phyloP scores from a whole-genome alignment of 2,888 invertebrate genomes.

The Philereme transversata region DNA sequence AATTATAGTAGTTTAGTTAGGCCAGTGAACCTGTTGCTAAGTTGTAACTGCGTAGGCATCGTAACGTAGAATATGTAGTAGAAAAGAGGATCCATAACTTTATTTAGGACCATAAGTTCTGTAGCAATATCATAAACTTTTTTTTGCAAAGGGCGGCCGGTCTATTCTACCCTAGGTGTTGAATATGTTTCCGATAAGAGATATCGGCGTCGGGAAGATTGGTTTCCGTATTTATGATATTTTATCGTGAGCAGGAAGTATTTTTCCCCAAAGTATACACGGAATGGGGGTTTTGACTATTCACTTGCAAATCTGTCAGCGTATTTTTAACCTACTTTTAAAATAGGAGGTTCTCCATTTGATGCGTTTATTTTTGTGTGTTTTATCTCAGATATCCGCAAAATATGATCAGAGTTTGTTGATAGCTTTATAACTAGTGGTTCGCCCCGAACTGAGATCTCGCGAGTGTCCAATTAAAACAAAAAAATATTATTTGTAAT shows the following conservation, averaged over 20 bases:
- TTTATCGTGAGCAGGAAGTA: slow-evolving; percentile 14
- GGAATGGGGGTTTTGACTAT: no score
- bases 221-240: slow-evolving; percentile 11
- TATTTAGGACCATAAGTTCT: background rate
- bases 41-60: slow-evolving; percentile 20
- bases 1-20: background rate
- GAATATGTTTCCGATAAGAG: slow-evolving; percentile 26
- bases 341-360: no score
- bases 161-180: slow-evolving; percentile 13
- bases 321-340: no score
- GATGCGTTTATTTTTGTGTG: no score
- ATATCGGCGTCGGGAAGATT: slow-evolving; percentile 14
- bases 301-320: no score
- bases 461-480: no score
- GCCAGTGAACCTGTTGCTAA: slow-evolving; percentile 13
- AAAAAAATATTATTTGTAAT: no score
- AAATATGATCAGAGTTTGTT: no score
- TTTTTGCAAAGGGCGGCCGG: slow-evolving; percentile 5
- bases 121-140: background rate
- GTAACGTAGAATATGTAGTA: slow-evolving; percentile 6
- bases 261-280: slow-evolving; percentile 7
- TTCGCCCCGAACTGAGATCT: no score
- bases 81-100: background rate
- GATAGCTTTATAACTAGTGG: no score
- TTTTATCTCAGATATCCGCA: no score